phyloP scores from a whole-genome alignment of 2,113 vertebrate species.

The Microtus pennsylvanicus region DNA sequence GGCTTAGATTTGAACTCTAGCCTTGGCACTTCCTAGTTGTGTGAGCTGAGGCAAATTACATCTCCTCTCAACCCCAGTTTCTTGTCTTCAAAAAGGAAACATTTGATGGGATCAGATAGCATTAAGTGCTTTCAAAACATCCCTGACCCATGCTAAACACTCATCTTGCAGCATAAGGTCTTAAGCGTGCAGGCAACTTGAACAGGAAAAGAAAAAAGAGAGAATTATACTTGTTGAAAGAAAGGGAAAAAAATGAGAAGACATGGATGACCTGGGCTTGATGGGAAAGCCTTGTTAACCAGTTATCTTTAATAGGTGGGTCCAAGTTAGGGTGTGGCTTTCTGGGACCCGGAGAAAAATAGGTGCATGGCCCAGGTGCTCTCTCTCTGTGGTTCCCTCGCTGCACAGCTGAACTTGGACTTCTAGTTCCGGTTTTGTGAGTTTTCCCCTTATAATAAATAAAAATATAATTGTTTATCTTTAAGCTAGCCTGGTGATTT shows the following conservation, averaged over 20 bases:
- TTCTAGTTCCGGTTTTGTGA: too few species aligned
- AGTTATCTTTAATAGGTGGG: too few species aligned
- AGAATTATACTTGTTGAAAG: background rate
- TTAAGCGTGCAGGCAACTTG: background rate
- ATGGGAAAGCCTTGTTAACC: too few species aligned
- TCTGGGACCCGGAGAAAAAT: too few species aligned
- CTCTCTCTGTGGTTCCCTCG: too few species aligned
- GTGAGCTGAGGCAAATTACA: background rate
- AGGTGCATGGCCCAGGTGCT: too few species aligned
- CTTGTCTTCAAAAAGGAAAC: background rate
- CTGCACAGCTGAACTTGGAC: too few species aligned
- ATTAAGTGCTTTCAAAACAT: background rate
- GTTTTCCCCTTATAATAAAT: too few species aligned
- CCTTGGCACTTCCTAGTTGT: background rate
- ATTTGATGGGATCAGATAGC: background rate
- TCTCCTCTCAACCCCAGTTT: slow-evolving; percentile 30
- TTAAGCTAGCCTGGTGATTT: too few species aligned
- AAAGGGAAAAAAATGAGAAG: background rate
- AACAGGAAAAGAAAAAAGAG: background rate
- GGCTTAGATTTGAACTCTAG: background rate
- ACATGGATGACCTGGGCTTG: background rate
- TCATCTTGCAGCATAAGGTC: background rate
- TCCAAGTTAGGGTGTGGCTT: too few species aligned
- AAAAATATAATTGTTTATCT: too few species aligned
- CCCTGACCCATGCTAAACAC: background rate